Evolutionary conservation across 2,888 invertebrate genomes (phyloP).

Genomic region (Strigamia crassipes): DNA sequence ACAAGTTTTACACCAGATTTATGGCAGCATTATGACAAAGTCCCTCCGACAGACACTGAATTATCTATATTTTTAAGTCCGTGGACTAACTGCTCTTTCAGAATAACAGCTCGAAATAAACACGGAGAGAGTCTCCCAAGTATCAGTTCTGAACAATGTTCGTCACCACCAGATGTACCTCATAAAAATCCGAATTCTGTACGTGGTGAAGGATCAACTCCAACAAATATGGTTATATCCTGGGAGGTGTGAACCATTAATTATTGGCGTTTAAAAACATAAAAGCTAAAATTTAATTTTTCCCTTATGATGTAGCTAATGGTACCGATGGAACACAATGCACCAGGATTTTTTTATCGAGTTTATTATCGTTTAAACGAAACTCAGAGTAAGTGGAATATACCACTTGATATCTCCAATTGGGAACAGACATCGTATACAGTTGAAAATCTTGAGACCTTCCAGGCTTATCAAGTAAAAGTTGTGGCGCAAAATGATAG

Average conservation of each 20-base stretch:
- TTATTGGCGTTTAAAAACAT: neutral
- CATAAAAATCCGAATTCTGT: slow-evolving; percentile 93
- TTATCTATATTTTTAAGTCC: slow-evolving; percentile 71
- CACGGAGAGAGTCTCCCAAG: slow-evolving; percentile 88
- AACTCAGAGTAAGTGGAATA: slow-evolving; percentile 71
- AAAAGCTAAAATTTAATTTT: neutral
- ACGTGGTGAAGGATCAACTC: slow-evolving; percentile 82
- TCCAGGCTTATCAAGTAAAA: slow-evolving; percentile 85
- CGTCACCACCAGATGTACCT: slow-evolving; percentile 84
- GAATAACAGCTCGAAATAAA: slow-evolving; percentile 88
- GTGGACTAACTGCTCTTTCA: slow-evolving; percentile 95
- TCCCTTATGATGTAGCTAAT: slow-evolving; percentile 69
- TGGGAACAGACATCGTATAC: slow-evolving; percentile 73
- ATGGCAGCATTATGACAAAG: slow-evolving; percentile 81
- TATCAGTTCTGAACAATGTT: slow-evolving; percentile 78
- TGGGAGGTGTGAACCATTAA: slow-evolving; percentile 77
- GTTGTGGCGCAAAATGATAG: slow-evolving; percentile 87
- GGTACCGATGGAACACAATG: slow-evolving; percentile 96
- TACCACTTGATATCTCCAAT: slow-evolving; percentile 72
- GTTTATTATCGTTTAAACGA: slow-evolving; percentile 84
- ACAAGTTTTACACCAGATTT: slow-evolving; percentile 90
- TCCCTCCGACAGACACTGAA: slow-evolving; percentile 72
- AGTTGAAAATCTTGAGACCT: slow-evolving; percentile 83
- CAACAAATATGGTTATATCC: slow-evolving; percentile 86
- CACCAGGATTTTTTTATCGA: slow-evolving; percentile 88